Conservation (phyloP, 2,888 invertebrate species). For the Drosophila eohydei region DNA sequence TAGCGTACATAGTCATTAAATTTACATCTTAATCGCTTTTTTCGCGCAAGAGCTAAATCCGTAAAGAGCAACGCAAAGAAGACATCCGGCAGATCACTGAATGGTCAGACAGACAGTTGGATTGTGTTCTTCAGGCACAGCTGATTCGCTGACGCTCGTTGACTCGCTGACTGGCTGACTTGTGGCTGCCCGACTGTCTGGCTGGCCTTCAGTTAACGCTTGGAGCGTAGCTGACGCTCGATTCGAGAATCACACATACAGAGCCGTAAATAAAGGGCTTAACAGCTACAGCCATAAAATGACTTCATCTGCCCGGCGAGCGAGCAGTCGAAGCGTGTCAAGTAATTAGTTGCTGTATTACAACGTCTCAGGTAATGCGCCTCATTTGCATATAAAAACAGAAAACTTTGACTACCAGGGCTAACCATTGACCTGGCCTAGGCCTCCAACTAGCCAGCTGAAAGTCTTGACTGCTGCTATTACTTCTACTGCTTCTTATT, state of each 20-base stretch:
- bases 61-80: constrained; percentile 43
- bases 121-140: constrained; percentile 50
- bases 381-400: constrained; percentile 65
- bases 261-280: constrained; percentile 55
- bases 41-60: constrained; percentile 30
- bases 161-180: neutral
- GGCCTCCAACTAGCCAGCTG: constrained; percentile 22
- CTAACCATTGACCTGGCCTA: constrained; percentile 34
- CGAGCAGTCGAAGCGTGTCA: constrained; percentile 74
- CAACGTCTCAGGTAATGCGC: constrained; percentile 44
- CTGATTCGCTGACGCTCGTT: constrained; percentile 22
- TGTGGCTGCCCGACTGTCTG: constrained; percentile 10
- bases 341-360: constrained; percentile 70
- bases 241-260: constrained; percentile 54
- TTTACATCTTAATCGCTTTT: constrained; percentile 76
- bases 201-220: constrained; percentile 53
- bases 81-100: constrained; percentile 72
- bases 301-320: constrained; percentile 69
- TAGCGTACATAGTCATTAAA: constrained; percentile 60
- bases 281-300: constrained; percentile 33
- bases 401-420: constrained; percentile 27
- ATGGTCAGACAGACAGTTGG: constrained; percentile 35
- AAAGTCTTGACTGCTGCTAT: constrained; percentile 5
- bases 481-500: neutral
- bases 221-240: constrained; percentile 34